Evolutionary conservation across 2,797 vertebrate genomes (phyloP).

Genomic region (Micropoecilia bifurca): DNA sequence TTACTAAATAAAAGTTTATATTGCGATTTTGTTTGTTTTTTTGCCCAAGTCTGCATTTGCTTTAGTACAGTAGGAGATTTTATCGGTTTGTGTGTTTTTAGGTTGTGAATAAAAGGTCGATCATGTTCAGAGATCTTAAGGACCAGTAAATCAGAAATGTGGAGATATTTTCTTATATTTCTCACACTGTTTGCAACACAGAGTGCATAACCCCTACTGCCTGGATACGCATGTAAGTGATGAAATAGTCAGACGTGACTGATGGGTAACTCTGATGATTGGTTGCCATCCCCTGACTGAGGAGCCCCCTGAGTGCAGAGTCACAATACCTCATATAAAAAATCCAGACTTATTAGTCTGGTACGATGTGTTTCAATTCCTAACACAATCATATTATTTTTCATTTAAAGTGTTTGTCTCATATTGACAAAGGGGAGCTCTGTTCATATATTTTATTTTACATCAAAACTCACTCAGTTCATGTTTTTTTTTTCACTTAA

Average conservation of each 20-base stretch:
- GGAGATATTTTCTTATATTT: background rate
- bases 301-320: background rate
- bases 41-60: background rate
- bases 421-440: background rate
- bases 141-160: background rate
- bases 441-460: background rate
- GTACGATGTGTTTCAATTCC: background rate
- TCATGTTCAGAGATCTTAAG: background rate
- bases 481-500: background rate
- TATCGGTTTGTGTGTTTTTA: background rate
- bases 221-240: background rate
- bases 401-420: background rate
- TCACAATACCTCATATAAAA: background rate
- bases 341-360: background rate
- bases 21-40: background rate
- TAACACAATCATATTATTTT: background rate
- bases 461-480: background rate
- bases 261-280: background rate
- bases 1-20: background rate
- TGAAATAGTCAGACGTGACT: background rate
- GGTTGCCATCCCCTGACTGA: background rate
- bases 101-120: background rate
- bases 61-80: background rate
- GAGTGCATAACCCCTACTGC: background rate
- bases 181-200: background rate